phyloP scores from a whole-genome alignment of 2,113 vertebrate species.

The Syrmaticus mikado region DNA sequence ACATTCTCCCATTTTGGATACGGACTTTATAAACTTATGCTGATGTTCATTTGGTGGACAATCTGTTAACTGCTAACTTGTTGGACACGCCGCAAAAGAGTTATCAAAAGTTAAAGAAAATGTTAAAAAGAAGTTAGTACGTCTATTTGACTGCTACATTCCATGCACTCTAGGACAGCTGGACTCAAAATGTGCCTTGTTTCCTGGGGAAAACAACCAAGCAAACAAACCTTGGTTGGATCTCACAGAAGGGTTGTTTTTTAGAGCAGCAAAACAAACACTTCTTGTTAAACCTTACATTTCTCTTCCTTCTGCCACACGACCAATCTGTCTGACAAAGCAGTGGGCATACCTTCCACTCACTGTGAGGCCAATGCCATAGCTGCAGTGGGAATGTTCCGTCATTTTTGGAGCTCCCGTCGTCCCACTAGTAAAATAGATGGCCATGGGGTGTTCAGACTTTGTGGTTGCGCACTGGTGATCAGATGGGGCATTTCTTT shows the following conservation, averaged over 20 bases:
- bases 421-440: conserved; percentile 87
- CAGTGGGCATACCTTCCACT: conserved; percentile 79
- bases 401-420: conserved; percentile 85
- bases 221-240: neutral
- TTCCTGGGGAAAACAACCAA: neutral
- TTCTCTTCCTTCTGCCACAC: neutral
- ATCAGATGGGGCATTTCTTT: conserved; percentile 72
- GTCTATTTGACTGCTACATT: neutral
- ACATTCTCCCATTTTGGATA: neutral
- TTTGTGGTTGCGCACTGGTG: conserved; percentile 80
- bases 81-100: neutral
- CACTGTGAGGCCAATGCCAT: conserved; percentile 78
- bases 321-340: neutral
- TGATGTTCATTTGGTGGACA: neutral
- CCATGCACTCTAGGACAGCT: neutral
- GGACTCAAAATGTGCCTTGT: neutral
- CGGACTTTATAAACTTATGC: neutral
- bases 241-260: neutral
- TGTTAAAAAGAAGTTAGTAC: neutral
- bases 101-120: neutral
- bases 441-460: conserved; percentile 80
- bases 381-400: conserved; percentile 83
- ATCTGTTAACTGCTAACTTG: neutral
- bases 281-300: neutral
- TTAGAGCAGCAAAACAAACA: neutral